Percentiles rank a stretch among this genome's conserved stretches.
These are phyloP conservation scores for Drosophila infuscata DNA, from an alignment of 2,888 invertebrate species.

Conservation along the genomic window DNA sequence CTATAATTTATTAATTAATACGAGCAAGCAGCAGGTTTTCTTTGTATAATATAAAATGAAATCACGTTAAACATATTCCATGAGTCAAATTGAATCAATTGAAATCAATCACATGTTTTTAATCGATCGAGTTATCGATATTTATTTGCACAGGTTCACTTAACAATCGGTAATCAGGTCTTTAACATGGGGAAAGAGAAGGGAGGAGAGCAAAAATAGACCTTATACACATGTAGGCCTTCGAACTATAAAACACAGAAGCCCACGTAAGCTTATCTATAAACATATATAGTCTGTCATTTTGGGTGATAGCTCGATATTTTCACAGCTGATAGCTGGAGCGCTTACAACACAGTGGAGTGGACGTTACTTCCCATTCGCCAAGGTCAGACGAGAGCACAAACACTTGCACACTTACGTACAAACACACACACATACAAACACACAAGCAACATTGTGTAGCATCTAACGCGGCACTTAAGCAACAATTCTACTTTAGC, in stretches of 20 bases:
- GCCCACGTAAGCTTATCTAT: constrained; percentile 42
- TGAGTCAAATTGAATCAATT: background rate
- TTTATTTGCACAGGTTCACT: background rate
- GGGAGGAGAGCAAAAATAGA: background rate
- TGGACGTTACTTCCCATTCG: constrained; percentile 36
- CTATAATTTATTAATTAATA: background rate
- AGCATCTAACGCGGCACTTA: constrained; percentile 49
- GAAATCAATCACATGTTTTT: background rate
- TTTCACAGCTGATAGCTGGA: constrained; percentile 50
- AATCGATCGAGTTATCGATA: constrained; percentile 14
- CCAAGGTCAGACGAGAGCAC: constrained; percentile 44
- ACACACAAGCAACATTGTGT: constrained; percentile 14
- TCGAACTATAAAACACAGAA: constrained; percentile 39
- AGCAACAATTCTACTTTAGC: constrained; percentile 66
- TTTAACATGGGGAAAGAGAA: background rate
- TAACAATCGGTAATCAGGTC: constrained; percentile 9
- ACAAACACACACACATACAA: background rate
- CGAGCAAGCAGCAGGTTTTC: background rate
- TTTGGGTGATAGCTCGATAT: constrained; percentile 41
- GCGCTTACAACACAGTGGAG: constrained; percentile 30
- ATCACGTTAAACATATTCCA: background rate
- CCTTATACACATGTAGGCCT: constrained; percentile 34
- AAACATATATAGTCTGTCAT: constrained; percentile 12
- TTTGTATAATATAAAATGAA: background rate
- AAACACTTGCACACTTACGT: background rate